These are phyloP conservation scores for Elachura formosa DNA, from an alignment of 2,113 vertebrate species.

Conservation along the genomic window DNA sequence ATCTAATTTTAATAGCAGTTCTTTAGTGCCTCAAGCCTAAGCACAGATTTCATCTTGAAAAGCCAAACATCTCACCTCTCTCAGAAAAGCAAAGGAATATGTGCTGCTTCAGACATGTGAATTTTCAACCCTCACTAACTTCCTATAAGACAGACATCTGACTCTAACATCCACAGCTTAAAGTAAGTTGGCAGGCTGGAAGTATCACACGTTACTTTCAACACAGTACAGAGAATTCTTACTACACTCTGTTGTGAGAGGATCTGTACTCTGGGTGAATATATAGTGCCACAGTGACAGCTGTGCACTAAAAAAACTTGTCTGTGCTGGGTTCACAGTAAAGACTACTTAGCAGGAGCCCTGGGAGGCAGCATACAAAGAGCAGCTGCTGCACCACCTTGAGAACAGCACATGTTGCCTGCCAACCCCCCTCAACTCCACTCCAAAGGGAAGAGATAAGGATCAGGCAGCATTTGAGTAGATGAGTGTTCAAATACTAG, in stretches of 20 bases:
- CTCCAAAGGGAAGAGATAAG: background rate
- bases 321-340: background rate
- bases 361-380: background rate
- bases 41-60: background rate
- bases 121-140: background rate
- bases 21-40: background rate
- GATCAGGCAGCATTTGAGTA: background rate
- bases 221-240: background rate
- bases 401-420: background rate
- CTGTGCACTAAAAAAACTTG: background rate
- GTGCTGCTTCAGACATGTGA: background rate
- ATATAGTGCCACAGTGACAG: conserved; percentile 14
- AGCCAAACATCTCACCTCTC: background rate
- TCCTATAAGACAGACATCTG: background rate
- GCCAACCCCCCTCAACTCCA: background rate
- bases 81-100: background rate
- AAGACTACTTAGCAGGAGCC: background rate
- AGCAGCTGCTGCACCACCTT: conserved; percentile 31
- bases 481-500: background rate
- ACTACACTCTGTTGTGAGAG: background rate
- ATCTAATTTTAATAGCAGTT: background rate
- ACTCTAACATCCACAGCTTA: background rate
- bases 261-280: background rate
- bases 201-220: background rate
- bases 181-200: background rate